A percentile compares a stretch with the other conserved stretches of the same genome.
Conservation (phyloP, 2,113 vertebrate genomes). For the Oryzias javanicus region DNA sequence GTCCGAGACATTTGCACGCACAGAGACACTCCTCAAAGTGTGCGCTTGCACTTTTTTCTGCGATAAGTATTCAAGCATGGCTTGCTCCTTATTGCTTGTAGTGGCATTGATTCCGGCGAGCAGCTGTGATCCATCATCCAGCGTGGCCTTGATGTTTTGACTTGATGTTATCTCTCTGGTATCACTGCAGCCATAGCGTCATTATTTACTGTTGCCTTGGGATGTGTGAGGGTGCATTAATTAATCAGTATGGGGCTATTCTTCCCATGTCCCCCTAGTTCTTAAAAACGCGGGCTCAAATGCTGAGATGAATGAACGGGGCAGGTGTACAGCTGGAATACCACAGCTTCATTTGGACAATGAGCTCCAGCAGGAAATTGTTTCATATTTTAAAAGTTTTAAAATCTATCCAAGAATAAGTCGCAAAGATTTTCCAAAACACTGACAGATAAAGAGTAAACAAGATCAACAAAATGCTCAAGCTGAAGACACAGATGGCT, state of each 20-base stretch:
- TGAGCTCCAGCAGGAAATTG: background rate
- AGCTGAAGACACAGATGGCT: too few species aligned
- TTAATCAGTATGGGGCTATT: slow-evolving; percentile 67
- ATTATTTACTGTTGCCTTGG: slow-evolving; percentile 72
- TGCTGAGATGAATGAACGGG: slow-evolving; percentile 37
- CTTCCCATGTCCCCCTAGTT: slow-evolving; percentile 31
- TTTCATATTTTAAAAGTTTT: background rate
- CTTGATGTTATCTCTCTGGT: slow-evolving; percentile 64
- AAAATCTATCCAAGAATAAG: background rate
- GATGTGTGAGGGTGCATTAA: slow-evolving; percentile 66
- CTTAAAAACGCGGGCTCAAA: slow-evolving; percentile 19
- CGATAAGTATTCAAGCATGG: slow-evolving; percentile 25
- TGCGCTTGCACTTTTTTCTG: slow-evolving; percentile 13
- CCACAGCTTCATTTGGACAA: slow-evolving; percentile 15
- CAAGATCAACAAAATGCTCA: too few species aligned
- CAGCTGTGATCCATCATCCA: slow-evolving; percentile 65
- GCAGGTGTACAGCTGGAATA: slow-evolving; percentile 29
- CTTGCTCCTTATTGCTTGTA: slow-evolving; percentile 41
- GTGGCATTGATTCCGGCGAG: slow-evolving; percentile 65
- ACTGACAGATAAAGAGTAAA: background rate
- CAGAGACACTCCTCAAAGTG: background rate
- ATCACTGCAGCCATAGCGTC: slow-evolving; percentile 45
- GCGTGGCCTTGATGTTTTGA: slow-evolving; percentile 68
- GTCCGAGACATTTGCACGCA: background rate
- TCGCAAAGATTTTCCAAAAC: background rate